Percentiles rank a stretch among this genome's conserved stretches.
phyloP scores from a whole-genome alignment of 2,797 vertebrate genomes.

The Channallabes apus region DNA sequence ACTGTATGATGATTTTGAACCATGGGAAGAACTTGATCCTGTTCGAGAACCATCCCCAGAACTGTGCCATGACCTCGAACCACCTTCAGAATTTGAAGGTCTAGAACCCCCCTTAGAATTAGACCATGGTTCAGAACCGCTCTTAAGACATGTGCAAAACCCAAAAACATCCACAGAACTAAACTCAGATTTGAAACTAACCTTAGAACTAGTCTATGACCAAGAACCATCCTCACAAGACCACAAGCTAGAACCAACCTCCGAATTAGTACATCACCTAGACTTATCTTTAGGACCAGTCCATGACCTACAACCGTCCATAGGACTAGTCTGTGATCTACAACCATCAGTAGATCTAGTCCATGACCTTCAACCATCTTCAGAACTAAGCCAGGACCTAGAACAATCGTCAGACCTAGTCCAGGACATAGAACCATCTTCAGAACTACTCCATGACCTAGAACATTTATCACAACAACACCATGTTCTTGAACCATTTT shows the following conservation, averaged over 20 bases:
- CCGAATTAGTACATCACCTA: neutral
- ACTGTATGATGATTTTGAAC: slow-evolving; percentile 15
- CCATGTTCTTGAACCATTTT: neutral
- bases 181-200: neutral
- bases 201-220: neutral
- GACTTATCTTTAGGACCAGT: neutral
- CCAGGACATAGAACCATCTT: neutral
- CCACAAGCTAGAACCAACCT: neutral
- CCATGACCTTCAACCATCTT: neutral
- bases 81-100: neutral
- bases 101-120: neutral
- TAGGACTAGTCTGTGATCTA: neutral
- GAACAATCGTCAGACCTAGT: neutral
- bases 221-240: neutral
- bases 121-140: neutral
- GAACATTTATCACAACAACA: neutral
- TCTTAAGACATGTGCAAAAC: neutral
- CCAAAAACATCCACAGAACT: neutral
- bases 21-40: neutral
- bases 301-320: neutral
- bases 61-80: neutral
- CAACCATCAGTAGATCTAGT: neutral
- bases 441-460: neutral
- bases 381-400: neutral
- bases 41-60: neutral